A percentile compares a stretch with the other conserved stretches of the same genome.
Conservation (phyloP, 2,113 vertebrate species). For the Cynoglossus semilaevis region DNA sequence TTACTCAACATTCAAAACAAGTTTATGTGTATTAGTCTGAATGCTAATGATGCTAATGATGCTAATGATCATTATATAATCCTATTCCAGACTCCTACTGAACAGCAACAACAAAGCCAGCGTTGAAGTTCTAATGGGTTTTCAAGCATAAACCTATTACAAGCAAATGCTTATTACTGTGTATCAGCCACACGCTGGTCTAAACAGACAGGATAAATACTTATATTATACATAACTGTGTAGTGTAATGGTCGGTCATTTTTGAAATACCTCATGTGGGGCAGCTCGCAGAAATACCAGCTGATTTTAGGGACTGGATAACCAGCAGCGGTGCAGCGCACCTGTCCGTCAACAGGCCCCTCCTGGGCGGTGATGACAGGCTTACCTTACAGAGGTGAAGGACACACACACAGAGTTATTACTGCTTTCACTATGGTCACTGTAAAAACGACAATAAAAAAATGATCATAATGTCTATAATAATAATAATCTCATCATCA, state of each 20-base stretch:
- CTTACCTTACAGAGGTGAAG: slow-evolving; percentile 77
- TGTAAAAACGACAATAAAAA: not conserved
- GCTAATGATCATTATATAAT: slow-evolving; percentile 5
- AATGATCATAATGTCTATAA: no score
- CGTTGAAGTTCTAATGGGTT: not conserved
- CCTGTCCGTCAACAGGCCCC: slow-evolving; percentile 83
- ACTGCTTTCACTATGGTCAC: not conserved
- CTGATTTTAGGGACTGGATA: slow-evolving; percentile 89
- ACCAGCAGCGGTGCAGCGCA: slow-evolving; percentile 88
- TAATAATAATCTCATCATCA: no score
- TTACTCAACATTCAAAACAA: not conserved
- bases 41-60: slow-evolving; percentile 11
- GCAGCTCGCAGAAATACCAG: slow-evolving; percentile 89
- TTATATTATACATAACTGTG: not conserved
- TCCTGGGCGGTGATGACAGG: slow-evolving; percentile 87
- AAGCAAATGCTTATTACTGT: not conserved
- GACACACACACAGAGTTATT: not conserved
- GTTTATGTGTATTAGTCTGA: not conserved
- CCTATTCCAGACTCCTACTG: not conserved
- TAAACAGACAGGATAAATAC: not conserved
- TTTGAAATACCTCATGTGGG: slow-evolving; percentile 82
- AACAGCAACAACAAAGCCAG: not conserved
- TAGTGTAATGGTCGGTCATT: not conserved
- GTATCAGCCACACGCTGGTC: no score
- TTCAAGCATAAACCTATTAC: no score